Base-by-base conservation (phyloP, 2,797 vertebrate species). In the Cossypha caffra region DNA sequence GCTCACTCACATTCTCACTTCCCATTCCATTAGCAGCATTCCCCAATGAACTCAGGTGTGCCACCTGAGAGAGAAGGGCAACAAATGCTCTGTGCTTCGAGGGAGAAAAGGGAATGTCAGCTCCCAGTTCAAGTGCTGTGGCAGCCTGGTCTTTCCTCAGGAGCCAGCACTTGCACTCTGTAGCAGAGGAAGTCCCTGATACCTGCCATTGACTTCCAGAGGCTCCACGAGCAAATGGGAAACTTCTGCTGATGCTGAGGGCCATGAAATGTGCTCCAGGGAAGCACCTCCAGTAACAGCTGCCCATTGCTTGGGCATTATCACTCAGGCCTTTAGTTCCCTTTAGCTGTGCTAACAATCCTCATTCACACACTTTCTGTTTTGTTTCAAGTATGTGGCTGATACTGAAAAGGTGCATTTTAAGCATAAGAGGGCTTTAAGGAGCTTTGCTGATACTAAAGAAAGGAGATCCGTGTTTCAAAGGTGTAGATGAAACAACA, bases 61-160 rank as follows among this genome's bases (percentile, higher is more conserved):
- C 58, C 92, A 94, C 91, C 69, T 66, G 85, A 93, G 76, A 74
- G 69, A 84, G 62, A 80, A 62, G 50, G 28, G 86, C 43, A 93
- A 12, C 89, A 91, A 95, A 93, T 59, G 72, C 33, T 80, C 75
- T 3, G 3, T 68, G 76, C 72, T 92, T 62, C 26, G 20, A 88
- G 73, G 40, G 48, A 90, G 90, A 50, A 77, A 57, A 82, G 74
- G 48, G 33, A 88, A 50, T 57, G 63, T 63, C 69, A 88, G 58
- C 66, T 81, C 73, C 89, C 52, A 25, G 81, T 84, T 84, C 54
- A 67, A 55, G 68, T 40, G 45, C 55, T 28, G 45, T 58, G 75
- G 43, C 86, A 93, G 55, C n/a, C 67, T 82, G 77, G 42, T 55
- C 81, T 75, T 88, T 82, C 63, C 90, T 88, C 52, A 10, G 37